phyloP scores from a whole-genome alignment of 2,113 vertebrate species.

The Emydocephalus ijimae region DNA sequence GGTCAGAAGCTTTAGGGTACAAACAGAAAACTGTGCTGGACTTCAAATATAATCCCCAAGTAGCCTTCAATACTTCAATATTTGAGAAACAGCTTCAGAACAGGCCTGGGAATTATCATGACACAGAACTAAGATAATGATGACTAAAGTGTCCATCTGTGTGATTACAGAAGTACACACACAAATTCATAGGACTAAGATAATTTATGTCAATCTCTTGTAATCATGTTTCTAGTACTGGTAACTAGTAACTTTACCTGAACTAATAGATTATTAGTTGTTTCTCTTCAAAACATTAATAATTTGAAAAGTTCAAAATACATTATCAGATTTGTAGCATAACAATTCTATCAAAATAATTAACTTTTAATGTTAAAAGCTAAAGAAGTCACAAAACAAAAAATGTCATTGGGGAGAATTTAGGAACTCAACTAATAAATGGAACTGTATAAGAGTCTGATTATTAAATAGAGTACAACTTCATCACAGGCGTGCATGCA shows the following conservation, averaged over 20 bases:
- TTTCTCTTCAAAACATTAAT: neutral
- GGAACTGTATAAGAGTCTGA: neutral
- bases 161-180: neutral
- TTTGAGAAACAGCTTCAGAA: neutral
- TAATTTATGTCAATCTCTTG: neutral
- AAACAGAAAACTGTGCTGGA: neutral
- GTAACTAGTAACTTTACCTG: neutral
- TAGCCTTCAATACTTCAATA: neutral
- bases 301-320: neutral
- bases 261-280: neutral
- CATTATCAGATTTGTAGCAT: neutral
- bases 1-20: neutral
- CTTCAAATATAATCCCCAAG: neutral
- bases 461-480: neutral
- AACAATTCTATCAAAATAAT: neutral
- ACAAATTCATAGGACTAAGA: neutral
- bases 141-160: neutral
- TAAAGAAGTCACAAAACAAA: neutral
- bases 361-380: neutral
- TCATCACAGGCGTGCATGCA: neutral
- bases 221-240: neutral
- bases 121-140: too few relatives aligned
- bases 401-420: neutral
- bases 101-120: neutral
- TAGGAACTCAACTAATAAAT: neutral